Evolutionary conservation across 1,140 invertebrate species (phyloP), one percentile per base, ranked within the genome.

Genomic region (Batillaria attramentaria): DNA sequence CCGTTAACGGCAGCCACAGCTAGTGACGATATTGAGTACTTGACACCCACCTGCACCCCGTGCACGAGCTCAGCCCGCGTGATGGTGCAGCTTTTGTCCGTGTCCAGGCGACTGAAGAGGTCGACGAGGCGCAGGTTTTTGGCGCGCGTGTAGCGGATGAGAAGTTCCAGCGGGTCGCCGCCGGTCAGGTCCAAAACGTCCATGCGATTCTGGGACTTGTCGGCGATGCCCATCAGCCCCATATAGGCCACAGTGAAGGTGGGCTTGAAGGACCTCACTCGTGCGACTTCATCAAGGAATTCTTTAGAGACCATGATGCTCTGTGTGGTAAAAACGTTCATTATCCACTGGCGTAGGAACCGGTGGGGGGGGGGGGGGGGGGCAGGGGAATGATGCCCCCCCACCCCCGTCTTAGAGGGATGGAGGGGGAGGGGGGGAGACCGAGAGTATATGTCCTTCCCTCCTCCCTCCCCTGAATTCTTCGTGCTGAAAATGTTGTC

Each of bases 51-150:
- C 20, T 31, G 10, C 37, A 76, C 57, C 3, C 54, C 74, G 0
- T 20, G 4, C 18, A 60, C 41, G 24, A 76, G 74, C 62, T 76
- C 74, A 28, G 62, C 33, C 28, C 74, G 20, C 10, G 74, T 62
- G 28, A 76, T 62, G 33, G 57, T 76, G 13, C 74, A 54, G 42
- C 74, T 76, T 41, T 76, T 60, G 57, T 76, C 74, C 2, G 43
- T 0, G 57, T 76, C 74, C 13, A 76, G 57, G 2, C 20, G 54
- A 31, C 28, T 4, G 60, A 76, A 76, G 5, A 76, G 8, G 33
- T 76, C 74, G 24, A 65, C 28, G 5, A 76, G 62, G 28, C 74
- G 50, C 31, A 76, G 60, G 41, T 76, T 76, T 41, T 76, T 65
- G 20, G 16, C 13, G 37, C 39, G 35, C 28, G 41, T 43, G 57